A percentile compares a stretch with the other conserved stretches of the same genome.
Evolutionary conservation across 2,797 vertebrate genomes (phyloP).

Genomic region (Pseudomugil gertrudae): DNA sequence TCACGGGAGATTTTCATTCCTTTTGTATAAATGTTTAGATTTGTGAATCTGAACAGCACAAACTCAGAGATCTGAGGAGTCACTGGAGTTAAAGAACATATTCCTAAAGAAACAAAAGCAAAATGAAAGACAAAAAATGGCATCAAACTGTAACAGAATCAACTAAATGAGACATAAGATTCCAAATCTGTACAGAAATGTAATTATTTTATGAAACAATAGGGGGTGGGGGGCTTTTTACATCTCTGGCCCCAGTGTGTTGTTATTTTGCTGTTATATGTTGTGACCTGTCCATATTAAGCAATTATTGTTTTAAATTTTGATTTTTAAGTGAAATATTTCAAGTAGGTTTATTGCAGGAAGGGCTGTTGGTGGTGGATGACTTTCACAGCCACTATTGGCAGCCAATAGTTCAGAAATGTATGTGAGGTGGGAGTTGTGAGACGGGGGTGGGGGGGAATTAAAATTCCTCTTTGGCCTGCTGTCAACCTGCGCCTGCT

Average conservation of each 20-base stretch:
- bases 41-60: too few relatives aligned
- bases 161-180: not conserved
- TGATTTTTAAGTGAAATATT: conserved; percentile 19
- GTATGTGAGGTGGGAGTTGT: conserved; percentile 55
- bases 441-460: conserved; percentile 54
- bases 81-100: too few relatives aligned
- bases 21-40: too few relatives aligned
- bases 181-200: not conserved
- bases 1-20: not conserved
- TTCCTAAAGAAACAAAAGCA: too few relatives aligned
- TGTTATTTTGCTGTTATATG: conserved; percentile 16
- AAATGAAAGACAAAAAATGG: not conserved
- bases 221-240: not conserved
- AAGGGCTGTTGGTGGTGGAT: conserved; percentile 14
- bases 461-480: conserved; percentile 82
- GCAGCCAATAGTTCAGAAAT: conserved; percentile 40
- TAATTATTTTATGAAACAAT: not conserved
- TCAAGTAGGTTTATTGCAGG: conserved; percentile 6
- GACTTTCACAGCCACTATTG: conserved; percentile 32
- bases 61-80: too few relatives aligned
- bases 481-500: conserved; percentile 74
- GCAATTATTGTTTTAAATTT: conserved; percentile 19
- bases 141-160: not conserved
- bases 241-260: not conserved
- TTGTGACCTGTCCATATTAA: conserved; percentile 9